These are phyloP conservation scores for Arbacia lixula DNA, from an alignment of 53 echinoderm and acorn worm species.

Conservation along the genomic window DNA sequence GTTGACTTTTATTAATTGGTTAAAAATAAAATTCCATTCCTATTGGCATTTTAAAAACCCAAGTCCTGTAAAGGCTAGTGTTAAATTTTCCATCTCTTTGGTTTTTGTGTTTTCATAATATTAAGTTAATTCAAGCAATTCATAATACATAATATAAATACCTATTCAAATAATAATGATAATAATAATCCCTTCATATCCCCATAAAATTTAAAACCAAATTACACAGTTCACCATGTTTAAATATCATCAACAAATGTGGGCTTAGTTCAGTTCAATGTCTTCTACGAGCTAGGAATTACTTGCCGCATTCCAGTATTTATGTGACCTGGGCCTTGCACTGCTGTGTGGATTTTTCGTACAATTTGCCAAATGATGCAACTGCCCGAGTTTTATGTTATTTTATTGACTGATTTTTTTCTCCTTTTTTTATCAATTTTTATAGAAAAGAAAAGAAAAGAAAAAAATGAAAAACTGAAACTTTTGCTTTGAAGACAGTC, in stretches of 20 bases:
- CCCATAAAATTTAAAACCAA: background rate
- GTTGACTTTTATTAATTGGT: conserved; percentile 37
- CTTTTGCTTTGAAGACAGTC: conserved; percentile 31
- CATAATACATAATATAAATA: conserved; percentile 3
- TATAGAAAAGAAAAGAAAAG: conserved; percentile 33
- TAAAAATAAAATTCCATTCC: conserved; percentile 66
- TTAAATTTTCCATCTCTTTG: conserved; percentile 17
- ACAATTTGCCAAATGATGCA: conserved; percentile 44
- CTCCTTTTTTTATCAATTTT: conserved; percentile 21
- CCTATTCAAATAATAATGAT: conserved; percentile 6
- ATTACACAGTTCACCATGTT: conserved; percentile 28
- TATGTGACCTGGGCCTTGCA: conserved; percentile 36
- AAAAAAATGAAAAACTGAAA: conserved; percentile 57
- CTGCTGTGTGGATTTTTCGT: background rate
- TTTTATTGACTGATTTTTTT: conserved; percentile 53
- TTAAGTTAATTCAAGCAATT: background rate
- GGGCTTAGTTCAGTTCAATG: conserved; percentile 3
- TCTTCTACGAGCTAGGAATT: conserved; percentile 3
- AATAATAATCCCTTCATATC: background rate
- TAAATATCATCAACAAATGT: conserved; percentile 28
- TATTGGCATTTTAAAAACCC: conserved; percentile 60
- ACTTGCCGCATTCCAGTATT: conserved; percentile 48
- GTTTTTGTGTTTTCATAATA: conserved; percentile 29
- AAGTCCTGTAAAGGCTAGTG: conserved; percentile 60
- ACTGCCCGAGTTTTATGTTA: conserved; percentile 55